phyloP scores from a whole-genome alignment of 2,888 invertebrate genomes.

The Heteropelma amictum region DNA sequence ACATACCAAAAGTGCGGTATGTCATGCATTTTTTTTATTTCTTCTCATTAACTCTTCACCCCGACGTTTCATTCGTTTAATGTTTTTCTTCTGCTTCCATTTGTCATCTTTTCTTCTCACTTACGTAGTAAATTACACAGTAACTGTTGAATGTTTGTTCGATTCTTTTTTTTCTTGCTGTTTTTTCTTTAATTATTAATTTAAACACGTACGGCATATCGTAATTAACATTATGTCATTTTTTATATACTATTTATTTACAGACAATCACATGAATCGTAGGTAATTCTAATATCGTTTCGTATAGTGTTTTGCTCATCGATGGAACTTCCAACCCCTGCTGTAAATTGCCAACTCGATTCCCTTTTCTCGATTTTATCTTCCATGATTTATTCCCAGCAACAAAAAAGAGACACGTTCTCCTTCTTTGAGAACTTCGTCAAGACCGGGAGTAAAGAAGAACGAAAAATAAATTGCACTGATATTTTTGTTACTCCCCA shows the following conservation, averaged over 20 bases:
- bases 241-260: constrained; percentile 76
- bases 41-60: constrained; percentile 14
- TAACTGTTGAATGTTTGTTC: constrained; percentile 68
- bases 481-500: too few relatives aligned
- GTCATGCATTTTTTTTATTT: constrained; percentile 25
- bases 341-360: constrained; percentile 55
- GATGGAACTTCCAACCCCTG: constrained; percentile 46
- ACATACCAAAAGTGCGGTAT: constrained; percentile 25
- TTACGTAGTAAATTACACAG: constrained; percentile 73
- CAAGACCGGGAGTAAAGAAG: constrained; percentile 40
- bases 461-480: constrained; percentile 29
- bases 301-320: constrained; percentile 70
- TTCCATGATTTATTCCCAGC: constrained; percentile 41
- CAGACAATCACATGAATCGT: constrained; percentile 78
- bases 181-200: constrained; percentile 61
- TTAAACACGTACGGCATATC: constrained; percentile 77
- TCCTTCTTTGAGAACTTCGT: constrained; percentile 44
- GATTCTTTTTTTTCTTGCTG: constrained; percentile 51
- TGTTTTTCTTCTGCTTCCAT: constrained; percentile 12
- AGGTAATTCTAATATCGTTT: constrained; percentile 75
- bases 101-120: constrained; percentile 31
- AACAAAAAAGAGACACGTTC: background rate
- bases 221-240: constrained; percentile 75
- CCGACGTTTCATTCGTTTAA: constrained; percentile 13
- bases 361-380: constrained; percentile 48